phyloP scores from a whole-genome alignment of 2,797 vertebrate genomes.

The Simalia tracyae region DNA sequence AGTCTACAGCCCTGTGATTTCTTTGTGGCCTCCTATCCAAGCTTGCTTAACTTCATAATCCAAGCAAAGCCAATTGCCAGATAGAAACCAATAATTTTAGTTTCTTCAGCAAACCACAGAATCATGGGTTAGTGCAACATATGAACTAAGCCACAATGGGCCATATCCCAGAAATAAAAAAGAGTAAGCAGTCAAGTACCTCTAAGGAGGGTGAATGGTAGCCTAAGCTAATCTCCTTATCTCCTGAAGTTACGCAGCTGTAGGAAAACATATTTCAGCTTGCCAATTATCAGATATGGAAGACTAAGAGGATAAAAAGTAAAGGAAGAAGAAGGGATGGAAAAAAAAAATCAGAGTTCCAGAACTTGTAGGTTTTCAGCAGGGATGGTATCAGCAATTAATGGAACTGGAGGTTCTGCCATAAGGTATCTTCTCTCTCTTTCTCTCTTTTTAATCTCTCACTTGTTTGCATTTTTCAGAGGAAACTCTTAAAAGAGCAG shows the following conservation, averaged over 20 bases:
- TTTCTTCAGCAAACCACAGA: too few relatives aligned
- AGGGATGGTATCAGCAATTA: neutral
- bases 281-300: neutral
- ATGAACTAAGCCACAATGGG: too few relatives aligned
- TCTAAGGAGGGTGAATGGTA: neutral
- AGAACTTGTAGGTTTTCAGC: neutral
- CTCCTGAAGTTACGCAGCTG: neutral
- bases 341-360: neutral
- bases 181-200: neutral
- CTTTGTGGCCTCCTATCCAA: too few relatives aligned
- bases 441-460: too few relatives aligned
- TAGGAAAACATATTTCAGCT: too few relatives aligned
- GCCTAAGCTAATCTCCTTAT: neutral
- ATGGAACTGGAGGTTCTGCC: neutral
- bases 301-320: neutral
- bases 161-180: neutral
- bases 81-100: too few relatives aligned
- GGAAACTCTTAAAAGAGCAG: constrained; percentile 77
- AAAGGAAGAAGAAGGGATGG: neutral
- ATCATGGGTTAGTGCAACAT: neutral
- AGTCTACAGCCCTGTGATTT: too few relatives aligned
- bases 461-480: constrained; percentile 66
- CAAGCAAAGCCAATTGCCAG: too few relatives aligned
- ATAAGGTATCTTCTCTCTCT: neutral
- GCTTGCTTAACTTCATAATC: too few relatives aligned